Percentiles rank a stretch among this genome's conserved stretches.
Conservation (phyloP, 2,797 vertebrate species). For the Octomys mimax region DNA sequence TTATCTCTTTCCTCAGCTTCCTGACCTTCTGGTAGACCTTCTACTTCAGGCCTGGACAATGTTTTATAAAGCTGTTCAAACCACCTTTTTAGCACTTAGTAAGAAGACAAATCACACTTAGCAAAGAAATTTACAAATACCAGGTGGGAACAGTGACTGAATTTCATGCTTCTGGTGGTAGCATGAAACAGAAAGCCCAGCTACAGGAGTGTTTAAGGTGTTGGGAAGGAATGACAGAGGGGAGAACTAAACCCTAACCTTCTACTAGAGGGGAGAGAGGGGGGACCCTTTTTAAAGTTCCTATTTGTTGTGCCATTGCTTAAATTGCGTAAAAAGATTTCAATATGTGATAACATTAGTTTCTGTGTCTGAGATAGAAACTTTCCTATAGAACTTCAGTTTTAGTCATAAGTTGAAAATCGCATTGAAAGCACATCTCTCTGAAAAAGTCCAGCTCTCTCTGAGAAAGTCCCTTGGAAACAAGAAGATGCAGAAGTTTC, state of each 20-base stretch:
- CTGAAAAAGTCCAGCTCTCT: neutral
- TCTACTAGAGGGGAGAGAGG: neutral
- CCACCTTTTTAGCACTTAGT: neutral
- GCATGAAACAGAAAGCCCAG: neutral
- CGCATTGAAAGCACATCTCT: neutral
- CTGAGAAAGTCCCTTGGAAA: neutral
- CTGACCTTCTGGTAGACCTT: neutral
- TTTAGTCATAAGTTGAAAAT: neutral
- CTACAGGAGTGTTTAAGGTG: neutral
- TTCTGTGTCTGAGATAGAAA: neutral
- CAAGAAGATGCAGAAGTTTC: neutral
- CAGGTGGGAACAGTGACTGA: neutral
- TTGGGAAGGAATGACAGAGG: neutral
- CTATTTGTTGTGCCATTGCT: neutral
- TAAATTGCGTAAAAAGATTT: neutral
- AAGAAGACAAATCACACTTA: neutral
- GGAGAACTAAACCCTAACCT: neutral
- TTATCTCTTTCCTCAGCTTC: neutral
- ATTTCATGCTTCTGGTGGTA: neutral
- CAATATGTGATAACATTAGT: neutral
- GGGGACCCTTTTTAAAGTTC: neutral
- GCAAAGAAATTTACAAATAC: neutral
- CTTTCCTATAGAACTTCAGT: neutral
- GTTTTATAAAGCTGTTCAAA: neutral
- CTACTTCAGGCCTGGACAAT: neutral